Evolutionary conservation across 2,888 invertebrate species (phyloP).

Genomic region (Acrobasis repandana): DNA sequence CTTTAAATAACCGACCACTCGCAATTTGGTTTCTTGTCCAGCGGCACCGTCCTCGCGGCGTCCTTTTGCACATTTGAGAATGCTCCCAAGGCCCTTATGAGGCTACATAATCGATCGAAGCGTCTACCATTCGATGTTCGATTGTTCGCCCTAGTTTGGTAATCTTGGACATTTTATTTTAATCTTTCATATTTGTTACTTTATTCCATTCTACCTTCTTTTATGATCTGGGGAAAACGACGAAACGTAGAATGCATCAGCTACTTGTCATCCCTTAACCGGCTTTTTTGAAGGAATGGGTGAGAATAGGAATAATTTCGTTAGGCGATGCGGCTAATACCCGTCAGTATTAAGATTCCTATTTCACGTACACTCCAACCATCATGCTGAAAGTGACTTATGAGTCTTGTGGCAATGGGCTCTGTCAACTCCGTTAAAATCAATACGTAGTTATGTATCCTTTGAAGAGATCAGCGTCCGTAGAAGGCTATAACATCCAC

Average conservation of each 20-base stretch:
- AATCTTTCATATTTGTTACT: background rate
- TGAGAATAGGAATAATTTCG: no score
- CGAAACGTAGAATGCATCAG: no score
- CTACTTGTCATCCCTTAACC: no score
- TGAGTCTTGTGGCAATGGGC: no score
- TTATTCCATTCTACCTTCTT: no score
- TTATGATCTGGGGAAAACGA: no score
- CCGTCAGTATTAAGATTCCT: no score
- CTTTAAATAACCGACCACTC: slow-evolving; percentile 66
- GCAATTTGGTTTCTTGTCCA: slow-evolving; percentile 59
- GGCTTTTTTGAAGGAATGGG: no score
- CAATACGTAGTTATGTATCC: slow-evolving; percentile 17
- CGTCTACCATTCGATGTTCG: slow-evolving; percentile 57
- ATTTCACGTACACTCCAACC: no score
- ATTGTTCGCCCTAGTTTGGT: slow-evolving; percentile 78
- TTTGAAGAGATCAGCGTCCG: slow-evolving; percentile 11
- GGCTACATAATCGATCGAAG: slow-evolving; percentile 71
- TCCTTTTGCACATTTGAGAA: slow-evolving; percentile 70
- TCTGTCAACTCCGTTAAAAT: background rate
- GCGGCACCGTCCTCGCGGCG: slow-evolving; percentile 74
- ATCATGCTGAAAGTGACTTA: no score
- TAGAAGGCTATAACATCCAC: background rate
- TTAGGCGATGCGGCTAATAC: no score
- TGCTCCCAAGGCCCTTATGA: slow-evolving; percentile 66
- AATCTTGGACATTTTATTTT: slow-evolving; percentile 58